phyloP scores from a whole-genome alignment of 2,888 invertebrate genomes.

The Archips xylosteana region DNA sequence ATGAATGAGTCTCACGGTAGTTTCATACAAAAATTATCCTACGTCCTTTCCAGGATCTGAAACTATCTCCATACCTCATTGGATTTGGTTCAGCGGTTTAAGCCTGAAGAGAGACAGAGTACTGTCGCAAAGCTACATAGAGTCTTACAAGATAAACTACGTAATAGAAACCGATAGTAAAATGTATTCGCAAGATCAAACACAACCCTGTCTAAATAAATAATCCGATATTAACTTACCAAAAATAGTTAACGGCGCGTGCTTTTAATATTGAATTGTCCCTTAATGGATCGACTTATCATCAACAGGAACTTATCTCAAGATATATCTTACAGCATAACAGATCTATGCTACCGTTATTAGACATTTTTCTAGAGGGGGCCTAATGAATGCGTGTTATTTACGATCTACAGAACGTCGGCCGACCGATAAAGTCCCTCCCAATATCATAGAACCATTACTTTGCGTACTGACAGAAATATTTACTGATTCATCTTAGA shows the following conservation, averaged over 20 bases:
- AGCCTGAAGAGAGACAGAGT: too few species aligned
- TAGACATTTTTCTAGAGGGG: constrained; percentile 71
- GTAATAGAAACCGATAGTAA: too few species aligned
- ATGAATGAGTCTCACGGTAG: too few species aligned
- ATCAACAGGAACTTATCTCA: constrained; percentile 33
- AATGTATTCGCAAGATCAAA: background rate
- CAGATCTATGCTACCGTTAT: constrained; percentile 52
- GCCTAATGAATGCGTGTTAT: constrained; percentile 71
- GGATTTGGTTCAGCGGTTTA: too few species aligned
- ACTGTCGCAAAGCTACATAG: too few species aligned
- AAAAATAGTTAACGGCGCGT: constrained; percentile 1
- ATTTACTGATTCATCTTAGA: constrained; percentile 45
- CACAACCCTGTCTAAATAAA: background rate
- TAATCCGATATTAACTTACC: background rate
- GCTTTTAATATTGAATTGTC: constrained; percentile 26
- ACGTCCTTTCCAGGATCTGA: too few species aligned
- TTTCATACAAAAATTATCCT: too few species aligned
- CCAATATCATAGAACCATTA: constrained; percentile 75
- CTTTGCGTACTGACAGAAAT: constrained; percentile 66
- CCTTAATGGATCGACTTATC: constrained; percentile 31
- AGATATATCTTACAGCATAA: constrained; percentile 41
- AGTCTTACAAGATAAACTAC: too few species aligned
- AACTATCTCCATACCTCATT: too few species aligned
- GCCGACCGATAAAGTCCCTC: constrained; percentile 71
- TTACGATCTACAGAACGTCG: constrained; percentile 70